A percentile compares a stretch with the other conserved stretches of the same genome.
Conservation (phyloP, 2,888 invertebrate genomes). For the Pseudeuparius sepicola region DNA sequence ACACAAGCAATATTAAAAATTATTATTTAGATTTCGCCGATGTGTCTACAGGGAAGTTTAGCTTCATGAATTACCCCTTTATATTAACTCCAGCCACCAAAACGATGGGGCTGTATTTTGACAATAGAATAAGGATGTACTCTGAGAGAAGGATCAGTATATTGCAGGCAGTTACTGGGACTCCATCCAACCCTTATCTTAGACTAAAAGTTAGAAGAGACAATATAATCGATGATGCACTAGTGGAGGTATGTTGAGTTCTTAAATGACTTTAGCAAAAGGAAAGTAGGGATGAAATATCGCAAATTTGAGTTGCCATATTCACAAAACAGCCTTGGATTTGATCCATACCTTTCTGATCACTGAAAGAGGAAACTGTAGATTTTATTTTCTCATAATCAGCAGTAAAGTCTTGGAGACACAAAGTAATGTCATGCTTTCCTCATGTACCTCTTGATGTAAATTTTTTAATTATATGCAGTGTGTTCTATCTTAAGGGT, state of each 20-base stretch:
- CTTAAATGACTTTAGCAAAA: neutral
- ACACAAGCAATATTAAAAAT: too few relatives aligned
- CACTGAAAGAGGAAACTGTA: too few relatives aligned
- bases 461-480: too few relatives aligned
- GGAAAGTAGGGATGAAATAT: conserved; percentile 4
- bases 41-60: conserved; percentile 55
- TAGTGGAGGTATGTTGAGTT: conserved; percentile 73
- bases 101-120: conserved; percentile 83
- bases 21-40: conserved; percentile 10
- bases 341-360: too few relatives aligned
- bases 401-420: too few relatives aligned
- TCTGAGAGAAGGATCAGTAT: conserved; percentile 81
- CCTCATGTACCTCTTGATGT: too few relatives aligned
- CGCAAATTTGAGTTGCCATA: neutral
- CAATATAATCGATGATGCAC: conserved; percentile 84
- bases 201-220: conserved; percentile 72
- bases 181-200: conserved; percentile 74
- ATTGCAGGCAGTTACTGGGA: conserved; percentile 74
- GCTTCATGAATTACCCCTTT: conserved; percentile 85
- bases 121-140: conserved; percentile 91
- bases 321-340: too few relatives aligned
- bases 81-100: conserved; percentile 87
- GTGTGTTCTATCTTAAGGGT: too few relatives aligned
- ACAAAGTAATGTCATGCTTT: too few relatives aligned
- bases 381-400: too few relatives aligned